Base-by-base conservation (phyloP, 1,140 invertebrate genomes). In the Drosophila bifasciata region DNA sequence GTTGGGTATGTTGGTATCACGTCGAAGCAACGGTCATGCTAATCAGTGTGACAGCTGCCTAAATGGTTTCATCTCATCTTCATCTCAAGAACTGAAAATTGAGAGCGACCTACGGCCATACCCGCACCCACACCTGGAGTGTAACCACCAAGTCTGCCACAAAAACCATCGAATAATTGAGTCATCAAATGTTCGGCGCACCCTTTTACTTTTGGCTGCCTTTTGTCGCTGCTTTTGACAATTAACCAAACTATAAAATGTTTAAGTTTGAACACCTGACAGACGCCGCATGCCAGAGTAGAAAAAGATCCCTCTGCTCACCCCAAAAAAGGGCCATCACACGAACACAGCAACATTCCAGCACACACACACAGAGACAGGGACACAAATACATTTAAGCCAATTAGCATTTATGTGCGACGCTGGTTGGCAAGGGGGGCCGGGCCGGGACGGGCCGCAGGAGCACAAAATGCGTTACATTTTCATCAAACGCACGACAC, bases 401-500 rank as follows among this genome's bases (percentile, higher is more conserved):
- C 83, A 88, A 88, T 88, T 88, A 89, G 83, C 83, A 88, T 88
- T 88, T 88, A 88, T 88, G 84, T 88, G 84, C 67, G 84, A 46
- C 73, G 77, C 55, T 66, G 51, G 56, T 46, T 57, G 74, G 51
- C 68, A 48, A 40, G 8, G 28, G n/a, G n/a, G n/a, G n/a, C n/a
- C n/a, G n/a, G n/a, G n/a, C n/a, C n/a, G n/a, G n/a, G n/a, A n/a
- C n/a, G n/a, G 3, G 28, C 28, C 8, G 8, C 28, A 13, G 32
- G 32, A 11, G 51, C 72, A 58, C 61, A 68, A 81, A 81, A 85
- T 80, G 83, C 83, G 83, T 88, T 88, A 88, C 84, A 89, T 89
- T 88, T 88, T 89, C 83, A 88, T 88, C 84, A 88, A 88, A 88
- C 78, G 84, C 83, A 86, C 79, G 83, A 88, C 83, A 88, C 83